phyloP scores from a whole-genome alignment of 1,140 invertebrate genomes.

The Bradysia coprophila region DNA sequence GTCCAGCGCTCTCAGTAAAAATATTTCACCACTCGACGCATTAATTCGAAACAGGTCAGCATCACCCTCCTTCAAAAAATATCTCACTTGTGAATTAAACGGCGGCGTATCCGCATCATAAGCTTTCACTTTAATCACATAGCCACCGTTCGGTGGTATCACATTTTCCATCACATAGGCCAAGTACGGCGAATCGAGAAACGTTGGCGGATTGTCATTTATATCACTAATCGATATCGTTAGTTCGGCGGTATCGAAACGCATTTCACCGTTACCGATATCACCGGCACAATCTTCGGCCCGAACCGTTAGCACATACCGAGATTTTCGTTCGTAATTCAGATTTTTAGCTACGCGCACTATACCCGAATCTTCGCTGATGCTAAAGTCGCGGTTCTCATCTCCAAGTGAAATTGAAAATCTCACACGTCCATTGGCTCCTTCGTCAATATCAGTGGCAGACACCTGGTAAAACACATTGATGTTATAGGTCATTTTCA shows the following conservation, averaged over 20 bases:
- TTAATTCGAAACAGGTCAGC: slow-evolving; percentile 76
- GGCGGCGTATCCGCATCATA: slow-evolving; percentile 81
- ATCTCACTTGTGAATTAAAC: slow-evolving; percentile 73
- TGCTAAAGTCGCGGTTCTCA: slow-evolving; percentile 73
- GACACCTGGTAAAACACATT: slow-evolving; percentile 42
- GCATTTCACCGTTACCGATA: slow-evolving; percentile 27
- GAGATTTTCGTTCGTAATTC: slow-evolving; percentile 75
- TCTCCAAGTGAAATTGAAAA: slow-evolving; percentile 82
- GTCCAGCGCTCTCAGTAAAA: slow-evolving; percentile 59
- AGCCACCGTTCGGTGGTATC: slow-evolving; percentile 52
- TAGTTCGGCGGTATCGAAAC: slow-evolving; percentile 48
- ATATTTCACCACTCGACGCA: slow-evolving; percentile 73
- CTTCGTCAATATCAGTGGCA: slow-evolving; percentile 82
- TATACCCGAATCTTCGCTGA: slow-evolving; percentile 75
- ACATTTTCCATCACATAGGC: slow-evolving; percentile 87
- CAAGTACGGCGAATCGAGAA: slow-evolving; percentile 76
- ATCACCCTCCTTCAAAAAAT: slow-evolving; percentile 83
- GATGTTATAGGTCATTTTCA: background rate
- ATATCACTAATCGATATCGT: slow-evolving; percentile 60
- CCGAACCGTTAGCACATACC: slow-evolving; percentile 63
- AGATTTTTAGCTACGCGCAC: slow-evolving; percentile 78
- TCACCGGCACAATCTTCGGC: slow-evolving; percentile 74
- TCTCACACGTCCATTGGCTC: slow-evolving; percentile 67
- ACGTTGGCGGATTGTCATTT: slow-evolving; percentile 87
- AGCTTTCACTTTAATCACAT: slow-evolving; percentile 62